phyloP scores from a whole-genome alignment of 2,113 vertebrate species.

The Toxostoma redivivum region DNA sequence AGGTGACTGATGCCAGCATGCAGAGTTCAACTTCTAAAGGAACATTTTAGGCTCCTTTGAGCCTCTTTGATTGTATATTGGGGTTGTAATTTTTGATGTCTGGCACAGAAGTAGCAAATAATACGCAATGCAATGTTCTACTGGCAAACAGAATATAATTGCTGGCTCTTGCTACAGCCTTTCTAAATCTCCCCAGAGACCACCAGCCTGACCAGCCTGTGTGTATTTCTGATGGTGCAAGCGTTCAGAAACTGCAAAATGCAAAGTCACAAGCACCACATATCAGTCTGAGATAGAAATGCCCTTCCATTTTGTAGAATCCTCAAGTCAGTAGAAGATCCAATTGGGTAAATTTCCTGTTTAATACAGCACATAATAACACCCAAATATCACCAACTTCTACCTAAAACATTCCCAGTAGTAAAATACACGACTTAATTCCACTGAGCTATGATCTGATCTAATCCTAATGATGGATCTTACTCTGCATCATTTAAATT shows the following conservation, averaged over 20 bases:
- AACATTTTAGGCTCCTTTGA: neutral
- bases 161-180: neutral
- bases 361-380: neutral
- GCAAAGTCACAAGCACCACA: neutral
- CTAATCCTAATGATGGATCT: conserved; percentile 22
- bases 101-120: neutral
- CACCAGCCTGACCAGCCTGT: neutral
- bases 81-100: neutral
- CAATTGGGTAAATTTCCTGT: neutral
- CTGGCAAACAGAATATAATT: neutral
- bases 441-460: neutral
- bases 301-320: neutral
- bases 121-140: neutral
- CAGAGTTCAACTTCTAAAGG: neutral
- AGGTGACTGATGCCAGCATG: neutral
- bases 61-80: neutral
- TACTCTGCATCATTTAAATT: conserved; percentile 40
- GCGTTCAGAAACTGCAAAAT: neutral
- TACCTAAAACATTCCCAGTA: neutral
- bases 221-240: neutral
- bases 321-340: neutral
- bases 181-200: neutral
- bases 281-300: neutral
- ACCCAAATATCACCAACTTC: neutral
- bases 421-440: neutral